These are phyloP conservation scores for Cosmorhoe ocellata DNA, from an alignment of 2,888 invertebrate species.

Conservation along the genomic window DNA sequence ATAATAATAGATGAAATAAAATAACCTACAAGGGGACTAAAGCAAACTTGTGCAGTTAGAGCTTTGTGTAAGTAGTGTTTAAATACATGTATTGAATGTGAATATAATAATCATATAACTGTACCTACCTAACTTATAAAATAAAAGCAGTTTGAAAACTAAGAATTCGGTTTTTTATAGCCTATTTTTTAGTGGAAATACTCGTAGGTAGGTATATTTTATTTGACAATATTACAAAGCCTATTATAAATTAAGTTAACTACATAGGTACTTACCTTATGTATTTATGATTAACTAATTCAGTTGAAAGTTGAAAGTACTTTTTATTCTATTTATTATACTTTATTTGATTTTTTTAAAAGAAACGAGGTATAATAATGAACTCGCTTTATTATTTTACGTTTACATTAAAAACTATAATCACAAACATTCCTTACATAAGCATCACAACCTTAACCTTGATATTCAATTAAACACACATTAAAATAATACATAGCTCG, in stretches of 20 bases:
- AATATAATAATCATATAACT: conserved; percentile 22
- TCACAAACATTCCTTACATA: conserved; percentile 11
- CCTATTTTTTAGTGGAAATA: no score
- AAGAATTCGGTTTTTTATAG: no score
- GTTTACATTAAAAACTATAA: background rate
- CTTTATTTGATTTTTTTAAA: no score
- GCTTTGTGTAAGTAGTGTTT: conserved; percentile 22
- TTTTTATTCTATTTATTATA: no score
- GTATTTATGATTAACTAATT: no score
- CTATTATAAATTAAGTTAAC: no score
- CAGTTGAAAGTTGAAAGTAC: no score
- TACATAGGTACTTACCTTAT: no score
- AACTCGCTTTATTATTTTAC: no score
- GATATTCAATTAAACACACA: background rate
- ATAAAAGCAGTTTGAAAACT: conserved; percentile 20
- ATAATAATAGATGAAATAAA: background rate
- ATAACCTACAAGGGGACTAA: background rate
- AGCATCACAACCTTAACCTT: conserved; percentile 19
- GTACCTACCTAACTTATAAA: conserved; percentile 21
- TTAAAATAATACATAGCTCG: background rate
- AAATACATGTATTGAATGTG: conserved; percentile 26
- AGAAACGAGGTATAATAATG: background rate
- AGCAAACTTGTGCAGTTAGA: conserved; percentile 6
- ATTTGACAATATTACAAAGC: no score
- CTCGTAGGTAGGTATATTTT: no score